Evolutionary conservation across 2,113 vertebrate genomes (phyloP), one percentile per base, ranked within the genome.

Genomic region (Hydropotes inermis): DNA sequence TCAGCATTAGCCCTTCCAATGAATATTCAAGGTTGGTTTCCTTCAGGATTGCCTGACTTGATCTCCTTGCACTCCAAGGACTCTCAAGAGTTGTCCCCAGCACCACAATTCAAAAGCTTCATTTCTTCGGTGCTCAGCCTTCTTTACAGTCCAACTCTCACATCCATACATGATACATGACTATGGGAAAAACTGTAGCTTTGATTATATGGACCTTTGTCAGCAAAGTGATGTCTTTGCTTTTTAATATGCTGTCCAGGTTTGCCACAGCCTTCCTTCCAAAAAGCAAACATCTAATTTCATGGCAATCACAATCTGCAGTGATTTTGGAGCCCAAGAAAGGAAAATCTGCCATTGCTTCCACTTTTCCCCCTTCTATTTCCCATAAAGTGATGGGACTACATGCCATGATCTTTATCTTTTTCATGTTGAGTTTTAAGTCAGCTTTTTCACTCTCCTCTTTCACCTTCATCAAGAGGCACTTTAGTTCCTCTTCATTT

Each of bases 71-170:
- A 23, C n/a, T 39, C 67, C 67, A 70, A 39, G 10, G 67, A 70
- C 67, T 39, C 67, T 70, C 67, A 39, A 23, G 36, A 70, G 10
- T 70, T 70, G n/a, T 70, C 10, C 67, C 67, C 19, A 39, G 19
- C 67, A 70, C 19, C 67, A 39, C 67, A 70, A 13, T 39, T 70
- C 67, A 70, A 39, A 70, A 70, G n/a, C 67, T 39, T 70, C n/a
- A 70, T 5, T 70, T 70, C 19, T 70, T 70, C 11, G 9, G 67
- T 39, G 10, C n/a, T 70, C n/a, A 70, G 67, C 19, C n/a, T 70
- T 39, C n/a, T 70, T 70, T 39, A 30, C 0, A 0, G n/a, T 23
- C n/a, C n/a, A 23, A 3, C n/a, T 70, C 10, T 39, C 10, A 39
- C 19, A 74, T 39, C 19, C 67, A 74, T 74, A 39, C n/a, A 39